Percentiles rank a stretch among this genome's conserved stretches.
Conservation (phyloP, 2,113 vertebrate genomes). For the Pelusios castaneus region DNA sequence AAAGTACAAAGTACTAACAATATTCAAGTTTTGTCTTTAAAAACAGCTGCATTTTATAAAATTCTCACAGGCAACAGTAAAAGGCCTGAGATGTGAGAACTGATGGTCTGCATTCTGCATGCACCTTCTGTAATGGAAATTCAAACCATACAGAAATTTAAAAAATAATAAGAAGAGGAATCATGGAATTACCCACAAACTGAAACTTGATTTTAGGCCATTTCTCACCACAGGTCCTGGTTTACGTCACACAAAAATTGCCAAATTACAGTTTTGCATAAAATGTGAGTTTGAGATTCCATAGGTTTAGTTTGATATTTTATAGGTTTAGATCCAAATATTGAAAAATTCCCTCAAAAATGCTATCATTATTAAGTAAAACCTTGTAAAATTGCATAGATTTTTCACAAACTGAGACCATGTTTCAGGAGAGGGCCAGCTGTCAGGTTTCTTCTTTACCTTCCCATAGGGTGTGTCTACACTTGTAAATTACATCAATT, state of each 20-base stretch:
- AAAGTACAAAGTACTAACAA: not conserved
- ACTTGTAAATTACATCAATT: too few species aligned
- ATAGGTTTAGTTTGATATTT: not conserved
- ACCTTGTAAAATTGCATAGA: not conserved
- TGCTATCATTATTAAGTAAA: not conserved
- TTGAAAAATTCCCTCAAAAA: not conserved
- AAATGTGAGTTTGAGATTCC: not conserved
- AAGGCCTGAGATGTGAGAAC: not conserved
- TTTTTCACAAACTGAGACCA: not conserved
- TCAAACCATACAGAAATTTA: not conserved
- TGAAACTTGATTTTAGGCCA: not conserved
- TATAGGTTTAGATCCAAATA: not conserved
- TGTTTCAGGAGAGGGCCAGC: not conserved
- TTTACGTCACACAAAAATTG: conserved; percentile 5
- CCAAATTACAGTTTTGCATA: not conserved
- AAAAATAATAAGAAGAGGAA: not conserved
- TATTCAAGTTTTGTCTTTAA: not conserved
- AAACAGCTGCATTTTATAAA: not conserved
- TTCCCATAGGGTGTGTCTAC: too few species aligned
- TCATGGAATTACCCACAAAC: not conserved
- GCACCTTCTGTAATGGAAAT: not conserved
- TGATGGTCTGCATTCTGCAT: not conserved
- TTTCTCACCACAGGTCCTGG: not conserved
- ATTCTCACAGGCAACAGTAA: not conserved
- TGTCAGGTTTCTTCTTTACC: not conserved